Evolutionary conservation across 1,140 invertebrate genomes (phyloP).

Genomic region (Drosophila miranda): DNA sequence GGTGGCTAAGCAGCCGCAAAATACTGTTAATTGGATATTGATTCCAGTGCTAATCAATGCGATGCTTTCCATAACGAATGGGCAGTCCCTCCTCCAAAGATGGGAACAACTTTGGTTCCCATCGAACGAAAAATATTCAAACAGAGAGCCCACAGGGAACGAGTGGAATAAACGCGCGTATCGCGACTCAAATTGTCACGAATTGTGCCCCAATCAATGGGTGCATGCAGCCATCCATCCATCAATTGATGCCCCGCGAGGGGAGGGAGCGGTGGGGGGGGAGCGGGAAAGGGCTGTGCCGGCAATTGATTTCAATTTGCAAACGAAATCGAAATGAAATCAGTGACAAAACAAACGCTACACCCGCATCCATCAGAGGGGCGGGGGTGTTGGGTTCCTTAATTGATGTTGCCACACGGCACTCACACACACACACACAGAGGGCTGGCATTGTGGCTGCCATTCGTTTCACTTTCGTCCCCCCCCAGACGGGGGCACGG

Average conservation of each 20-base stretch:
- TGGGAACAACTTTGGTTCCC: constrained; percentile 24
- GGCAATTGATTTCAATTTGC: constrained; percentile 79
- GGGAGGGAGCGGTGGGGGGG: constrained; percentile 19
- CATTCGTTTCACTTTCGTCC: constrained; percentile 76
- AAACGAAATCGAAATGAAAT: constrained; percentile 79
- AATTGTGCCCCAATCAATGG: constrained; percentile 76
- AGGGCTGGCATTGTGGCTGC: constrained; percentile 58
- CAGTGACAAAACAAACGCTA: constrained; percentile 78
- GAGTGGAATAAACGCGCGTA: constrained; percentile 19
- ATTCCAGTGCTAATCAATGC: constrained; percentile 52
- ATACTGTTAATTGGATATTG: constrained; percentile 60
- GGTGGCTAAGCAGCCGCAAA: constrained; percentile 68
- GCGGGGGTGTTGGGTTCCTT: constrained; percentile 35
- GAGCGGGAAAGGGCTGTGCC: constrained; percentile 45
- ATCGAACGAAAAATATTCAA: neutral
- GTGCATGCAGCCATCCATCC: constrained; percentile 14
- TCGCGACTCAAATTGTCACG: constrained; percentile 57
- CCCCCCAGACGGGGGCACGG: neutral
- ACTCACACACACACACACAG: too few species aligned
- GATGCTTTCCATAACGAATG: constrained; percentile 35
- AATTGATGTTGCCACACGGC: constrained; percentile 58
- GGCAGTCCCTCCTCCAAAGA: neutral
- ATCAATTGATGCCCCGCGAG: constrained; percentile 30
- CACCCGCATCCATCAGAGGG: constrained; percentile 62
- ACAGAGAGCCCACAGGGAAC: too few species aligned